Base-by-base conservation (phyloP, 2,113 vertebrate genomes). In the Myiopsitta monachus region DNA sequence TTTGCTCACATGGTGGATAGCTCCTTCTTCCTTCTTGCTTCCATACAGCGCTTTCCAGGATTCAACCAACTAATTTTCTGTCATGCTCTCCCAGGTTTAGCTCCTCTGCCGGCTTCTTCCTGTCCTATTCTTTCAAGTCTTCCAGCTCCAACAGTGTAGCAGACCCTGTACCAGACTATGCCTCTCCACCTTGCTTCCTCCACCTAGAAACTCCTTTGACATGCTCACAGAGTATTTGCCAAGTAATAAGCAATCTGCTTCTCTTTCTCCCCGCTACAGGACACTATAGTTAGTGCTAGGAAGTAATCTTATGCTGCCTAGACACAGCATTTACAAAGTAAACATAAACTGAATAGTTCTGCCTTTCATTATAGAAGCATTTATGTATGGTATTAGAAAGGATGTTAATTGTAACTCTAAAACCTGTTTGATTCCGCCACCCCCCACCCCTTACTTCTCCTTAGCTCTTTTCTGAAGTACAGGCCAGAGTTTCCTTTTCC, bases 11-110 rank as follows among this genome's bases (percentile, higher is more conserved):
- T 7, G n/a, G 14, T 24, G 5, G 33, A 44, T 47, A 26, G 21
- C 10, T 89, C 28, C 41, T 67, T 85, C 31, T 18, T 80, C 23
- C 44, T 16, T 51, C 59, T 44, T 72, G 17, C 6, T 36, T 81
- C 63, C 39, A 8, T 31, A 13, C 7, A 67, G 36, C 14, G 2
- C 28, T 62, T 67, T 73, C 33, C 31, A 0, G 0, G 5, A 28
- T 57, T 41, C 59, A 77, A 41, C 24, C 18, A 73, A 18, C 24
- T 28, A 39, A 10, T 31, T 23, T 66, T 8, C 36, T 0, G 0
- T 72, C 2, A 1, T 55, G 16, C 14, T 67, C 15, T 80, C 16
- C 36, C 49, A 66, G 30, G 54, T 47, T 33, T 38, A 54, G 3
- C 24, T 80, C 31, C 72, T n/a, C 51, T 67, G 11, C 24, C 23